Conservation (phyloP, 1,140 invertebrate species). For the Zaprionus vittiger region DNA sequence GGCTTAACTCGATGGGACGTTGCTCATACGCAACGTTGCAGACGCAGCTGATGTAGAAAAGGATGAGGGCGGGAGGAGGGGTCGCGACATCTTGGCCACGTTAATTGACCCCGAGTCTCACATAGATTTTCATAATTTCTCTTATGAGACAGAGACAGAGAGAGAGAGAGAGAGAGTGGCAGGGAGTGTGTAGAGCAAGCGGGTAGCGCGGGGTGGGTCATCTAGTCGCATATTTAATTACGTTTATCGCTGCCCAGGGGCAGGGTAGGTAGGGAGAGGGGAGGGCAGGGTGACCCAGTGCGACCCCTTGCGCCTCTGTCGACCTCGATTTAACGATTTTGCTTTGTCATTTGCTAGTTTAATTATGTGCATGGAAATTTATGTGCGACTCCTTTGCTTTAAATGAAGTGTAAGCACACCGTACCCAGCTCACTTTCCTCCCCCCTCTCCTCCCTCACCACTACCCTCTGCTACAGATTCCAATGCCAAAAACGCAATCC, state of each 20-base stretch:
- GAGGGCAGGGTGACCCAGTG: background rate
- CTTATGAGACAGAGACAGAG: slow-evolving; percentile 57
- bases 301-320: slow-evolving; percentile 35
- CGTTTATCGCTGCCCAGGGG: slow-evolving; percentile 50
- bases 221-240: slow-evolving; percentile 75
- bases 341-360: slow-evolving; percentile 80
- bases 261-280: background rate
- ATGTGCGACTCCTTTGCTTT: slow-evolving; percentile 81
- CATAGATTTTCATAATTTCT: slow-evolving; percentile 78
- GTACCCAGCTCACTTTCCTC: background rate
- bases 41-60: background rate
- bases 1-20: slow-evolving; percentile 30
- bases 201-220: slow-evolving; percentile 34
- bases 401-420: slow-evolving; percentile 77
- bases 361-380: slow-evolving; percentile 83
- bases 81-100: slow-evolving; percentile 27
- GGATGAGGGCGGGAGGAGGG: background rate
- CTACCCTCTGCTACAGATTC: background rate
- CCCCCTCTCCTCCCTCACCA: background rate
- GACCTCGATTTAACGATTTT: slow-evolving; percentile 78
- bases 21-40: slow-evolving; percentile 57
- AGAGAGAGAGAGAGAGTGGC: background rate
- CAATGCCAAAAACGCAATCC: slow-evolving; percentile 59
- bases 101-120: slow-evolving; percentile 68
- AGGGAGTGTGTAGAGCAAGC: background rate